These are phyloP conservation scores for Rafetus swinhoei DNA, from an alignment of 2,113 vertebrate genomes.

Conservation along the genomic window DNA sequence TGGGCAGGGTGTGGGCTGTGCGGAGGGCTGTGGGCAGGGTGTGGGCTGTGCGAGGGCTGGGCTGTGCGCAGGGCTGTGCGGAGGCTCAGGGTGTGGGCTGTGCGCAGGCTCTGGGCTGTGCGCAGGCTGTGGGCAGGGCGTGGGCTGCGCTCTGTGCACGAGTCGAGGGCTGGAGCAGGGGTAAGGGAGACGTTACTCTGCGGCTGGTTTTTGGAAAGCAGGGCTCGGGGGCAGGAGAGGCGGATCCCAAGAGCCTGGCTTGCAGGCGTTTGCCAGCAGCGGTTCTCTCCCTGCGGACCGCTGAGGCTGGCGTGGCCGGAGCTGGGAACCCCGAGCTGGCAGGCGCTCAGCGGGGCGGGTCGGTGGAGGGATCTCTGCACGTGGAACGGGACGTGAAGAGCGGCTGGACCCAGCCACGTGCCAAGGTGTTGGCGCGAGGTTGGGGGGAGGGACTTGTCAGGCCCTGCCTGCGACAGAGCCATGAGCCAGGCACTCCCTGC, in stretches of 20 bases:
- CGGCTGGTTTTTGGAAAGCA: not conserved
- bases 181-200: not conserved
- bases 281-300: not conserved
- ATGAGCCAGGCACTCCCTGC: accelerated
- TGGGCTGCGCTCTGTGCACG: too few relatives aligned
- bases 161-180: not conserved
- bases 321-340: accelerated
- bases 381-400: too few relatives aligned
- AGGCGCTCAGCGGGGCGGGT: too few relatives aligned
- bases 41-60: not conserved
- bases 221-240: not conserved
- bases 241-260: accelerated
- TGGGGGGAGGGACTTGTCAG: accelerated
- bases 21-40: accelerated
- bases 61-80: accelerated
- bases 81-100: accelerated
- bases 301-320: not conserved
- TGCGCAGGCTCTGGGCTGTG: not conserved
- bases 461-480: not conserved
- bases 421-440: accelerated
- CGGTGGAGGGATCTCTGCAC: too few relatives aligned
- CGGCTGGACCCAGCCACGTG: not conserved
- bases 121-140: not conserved
- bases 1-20: too few relatives aligned
- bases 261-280: accelerated